phyloP scores from a whole-genome alignment of 2,888 invertebrate species.

The Apodemia duryi region DNA sequence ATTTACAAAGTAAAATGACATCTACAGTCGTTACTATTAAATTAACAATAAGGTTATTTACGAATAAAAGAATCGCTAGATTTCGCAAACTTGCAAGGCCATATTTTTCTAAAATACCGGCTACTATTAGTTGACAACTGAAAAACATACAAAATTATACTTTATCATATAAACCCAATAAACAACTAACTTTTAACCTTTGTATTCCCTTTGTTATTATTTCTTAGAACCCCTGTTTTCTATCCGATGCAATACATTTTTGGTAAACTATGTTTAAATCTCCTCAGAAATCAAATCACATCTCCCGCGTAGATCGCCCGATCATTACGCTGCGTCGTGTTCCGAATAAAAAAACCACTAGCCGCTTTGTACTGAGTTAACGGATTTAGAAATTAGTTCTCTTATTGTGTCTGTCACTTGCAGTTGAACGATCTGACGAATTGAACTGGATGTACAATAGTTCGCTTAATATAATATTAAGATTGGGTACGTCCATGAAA shows the following conservation, averaged over 20 bases:
- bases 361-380: conserved; percentile 19
- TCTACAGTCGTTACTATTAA: too few relatives aligned
- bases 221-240: too few relatives aligned
- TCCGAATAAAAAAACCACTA: conserved; percentile 19
- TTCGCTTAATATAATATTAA: background rate
- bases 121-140: too few relatives aligned
- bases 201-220: too few relatives aligned
- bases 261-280: background rate
- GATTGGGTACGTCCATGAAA: background rate
- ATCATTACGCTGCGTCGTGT: conserved; percentile 22
- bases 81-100: too few relatives aligned
- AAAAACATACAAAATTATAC: too few relatives aligned
- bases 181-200: too few relatives aligned
- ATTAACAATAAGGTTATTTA: too few relatives aligned
- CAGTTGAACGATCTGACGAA: conserved; percentile 11
- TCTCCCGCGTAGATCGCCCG: conserved; percentile 20
- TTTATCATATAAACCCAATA: too few relatives aligned
- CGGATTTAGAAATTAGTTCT: conserved; percentile 17
- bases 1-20: too few relatives aligned
- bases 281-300: conserved; percentile 18
- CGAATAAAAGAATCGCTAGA: too few relatives aligned
- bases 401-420: conserved; percentile 9
- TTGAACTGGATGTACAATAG: background rate
- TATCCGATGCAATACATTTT: background rate
- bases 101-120: too few relatives aligned